These are phyloP conservation scores for Aphaenogaster ashmeadi DNA, from an alignment of 1,140 invertebrate species.

Conservation along the genomic window DNA sequence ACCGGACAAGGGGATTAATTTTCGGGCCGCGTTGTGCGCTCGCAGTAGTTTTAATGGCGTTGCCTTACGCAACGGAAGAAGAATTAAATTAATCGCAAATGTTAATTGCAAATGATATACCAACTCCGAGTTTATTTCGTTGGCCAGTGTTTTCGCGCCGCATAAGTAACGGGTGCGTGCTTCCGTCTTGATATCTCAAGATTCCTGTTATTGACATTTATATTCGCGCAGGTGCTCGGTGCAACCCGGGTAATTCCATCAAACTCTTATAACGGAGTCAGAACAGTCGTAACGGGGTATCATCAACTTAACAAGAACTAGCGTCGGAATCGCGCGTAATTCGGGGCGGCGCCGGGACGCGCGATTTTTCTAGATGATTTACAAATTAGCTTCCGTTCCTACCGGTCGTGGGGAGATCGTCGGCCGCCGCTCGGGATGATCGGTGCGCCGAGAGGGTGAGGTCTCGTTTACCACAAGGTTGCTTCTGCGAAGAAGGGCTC, in stretches of 20 bases:
- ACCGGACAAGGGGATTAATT: constrained; percentile 61
- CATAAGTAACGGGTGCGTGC: background rate
- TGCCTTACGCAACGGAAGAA: constrained; percentile 65
- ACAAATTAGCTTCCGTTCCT: constrained; percentile 78
- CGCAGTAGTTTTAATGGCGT: constrained; percentile 76
- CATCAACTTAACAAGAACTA: constrained; percentile 20
- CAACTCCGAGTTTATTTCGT: constrained; percentile 7
- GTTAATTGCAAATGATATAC: constrained; percentile 15
- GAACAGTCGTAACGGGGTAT: constrained; percentile 19
- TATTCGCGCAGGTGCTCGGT: constrained; percentile 37
- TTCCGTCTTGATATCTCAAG: constrained; percentile 1
- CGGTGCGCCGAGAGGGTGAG: constrained; percentile 60
- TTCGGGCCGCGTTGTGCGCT: constrained; percentile 61
- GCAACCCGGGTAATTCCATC: constrained; percentile 3
- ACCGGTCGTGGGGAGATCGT: constrained; percentile 52
- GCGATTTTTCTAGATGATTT: constrained; percentile 72
- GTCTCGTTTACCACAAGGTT: constrained; percentile 65
- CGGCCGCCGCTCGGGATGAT: constrained; percentile 61
- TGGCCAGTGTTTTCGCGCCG: background rate
- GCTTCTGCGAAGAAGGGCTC: constrained; percentile 72
- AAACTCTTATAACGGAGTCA: background rate
- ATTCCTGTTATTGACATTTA: background rate
- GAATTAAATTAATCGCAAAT: background rate
- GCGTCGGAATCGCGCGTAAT: constrained; percentile 43
- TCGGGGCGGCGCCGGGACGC: constrained; percentile 51